Evolutionary conservation across 2,797 vertebrate species (phyloP), one percentile per base, ranked within the genome.

Genomic region (Rachycentron canadum): DNA sequence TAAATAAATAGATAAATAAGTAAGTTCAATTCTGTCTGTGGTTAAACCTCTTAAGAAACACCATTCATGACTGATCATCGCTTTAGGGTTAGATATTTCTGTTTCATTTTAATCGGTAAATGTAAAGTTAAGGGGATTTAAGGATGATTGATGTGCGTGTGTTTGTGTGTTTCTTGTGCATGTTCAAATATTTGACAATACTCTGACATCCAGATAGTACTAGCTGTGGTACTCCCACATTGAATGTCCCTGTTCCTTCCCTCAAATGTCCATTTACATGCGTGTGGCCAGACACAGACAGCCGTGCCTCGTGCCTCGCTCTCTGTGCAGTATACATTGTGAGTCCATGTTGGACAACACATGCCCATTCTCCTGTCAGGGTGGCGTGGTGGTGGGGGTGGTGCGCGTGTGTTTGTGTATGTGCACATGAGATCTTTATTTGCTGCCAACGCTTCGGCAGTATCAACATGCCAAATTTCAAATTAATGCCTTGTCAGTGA

Each of bases 401-500:
- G 49, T 70, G 66, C 74, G 61, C 65, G 43, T 73, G 32, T 56
- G 23, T 79, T 30, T 71, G 70, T 70, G 41, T 81, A 67, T 69
- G 69, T 41, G 63, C 23, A 63, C 53, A 69, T 86, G 76, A 93
- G 95, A 89, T 94, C 84, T 94, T 94, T 93, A 91, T 81, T 80
- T 86, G 95, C 95, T 96, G 94, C 94, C 94, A 96, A 94, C 93
- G 96, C 94, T 82, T 95, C 83, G 88, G 87, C 91, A 92, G 87
- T 47, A 73, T 90, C 94, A 95, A 93, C 87, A 92, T 94, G 93
- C 93, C 95, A 94, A 94, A 95, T 97, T 97, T 97, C 95, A 97
- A 97, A 98, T 97, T 94, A 97, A 95, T 96, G 96, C 95, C 96
- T 95, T 96, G 95, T 96, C 96, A 96, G 94, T 95, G 95, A 96